Evolutionary conservation across 2,113 vertebrate species (phyloP), one percentile per base, ranked within the genome.

Genomic region (Elephantulus edwardii): DNA sequence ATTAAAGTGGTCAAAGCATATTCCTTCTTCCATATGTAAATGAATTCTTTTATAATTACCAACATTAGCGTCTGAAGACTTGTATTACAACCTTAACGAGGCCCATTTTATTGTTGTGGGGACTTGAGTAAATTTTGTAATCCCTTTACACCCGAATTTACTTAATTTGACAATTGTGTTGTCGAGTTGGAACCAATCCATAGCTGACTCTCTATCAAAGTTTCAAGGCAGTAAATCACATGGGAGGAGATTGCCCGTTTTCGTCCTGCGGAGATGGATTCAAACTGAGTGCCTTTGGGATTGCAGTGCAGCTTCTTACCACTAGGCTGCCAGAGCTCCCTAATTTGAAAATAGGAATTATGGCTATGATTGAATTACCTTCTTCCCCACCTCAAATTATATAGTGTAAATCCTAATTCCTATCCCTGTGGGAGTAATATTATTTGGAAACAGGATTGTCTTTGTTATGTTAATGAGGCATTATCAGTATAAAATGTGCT

Each of bases 11-110:
- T 28, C 30, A 58, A 89, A 89, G 33, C 7, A 70, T 6, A 44
- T 70, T 62, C 19, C 81, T 87, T 91, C 19, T 95, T 94, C 14
- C 19, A 52, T 58, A 54, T 50, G 17, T 70, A 66, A 30, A 20
- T 66, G n/a, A 7, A 14, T 86, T 92, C 44, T 64, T 89, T 80
- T 24, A 70, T 76, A 58, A n/a, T 13, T 7, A 79, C 30, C 46
- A 82, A 60, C 84, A 44, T 86, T 84, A 89, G 78, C 75, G 56
- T 66, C 48, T 46, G 64, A 52, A 90, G 40, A 75, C 56, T 93
- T 86, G 3, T 83, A 30, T 54, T 83, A 14, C 88, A 89, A 33
- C 16, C 17, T 26, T 77, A 3, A 52, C 24, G 26, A 0, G 13
- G 68, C 66, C n/a, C 80, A 28, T 3, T 52, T 91, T 44, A 26